These are phyloP conservation scores for Ennomos erosarius DNA, from an alignment of 2,888 invertebrate genomes.

Conservation along the genomic window DNA sequence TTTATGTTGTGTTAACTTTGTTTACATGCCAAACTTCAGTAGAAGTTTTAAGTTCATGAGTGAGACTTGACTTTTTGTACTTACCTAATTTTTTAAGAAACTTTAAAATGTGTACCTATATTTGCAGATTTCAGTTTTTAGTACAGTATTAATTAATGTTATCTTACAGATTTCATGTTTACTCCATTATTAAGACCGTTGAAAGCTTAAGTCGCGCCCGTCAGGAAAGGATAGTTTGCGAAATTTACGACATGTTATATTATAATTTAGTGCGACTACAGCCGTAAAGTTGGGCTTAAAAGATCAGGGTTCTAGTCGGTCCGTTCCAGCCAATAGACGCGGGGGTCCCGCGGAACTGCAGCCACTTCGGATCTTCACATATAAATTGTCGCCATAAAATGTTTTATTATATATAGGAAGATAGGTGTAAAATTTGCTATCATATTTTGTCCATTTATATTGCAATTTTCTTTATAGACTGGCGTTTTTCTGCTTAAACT, in stretches of 20 bases:
- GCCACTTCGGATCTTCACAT: conserved; percentile 34
- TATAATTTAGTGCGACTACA: conserved; percentile 80
- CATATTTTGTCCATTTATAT: not conserved
- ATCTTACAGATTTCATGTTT: conserved; percentile 3
- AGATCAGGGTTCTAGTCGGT: conserved; percentile 61
- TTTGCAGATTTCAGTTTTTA: no score
- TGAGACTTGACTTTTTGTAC: no score
- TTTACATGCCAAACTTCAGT: no score
- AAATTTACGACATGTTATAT: conserved; percentile 84
- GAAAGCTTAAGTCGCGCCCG: conserved; percentile 66
- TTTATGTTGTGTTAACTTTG: no score
- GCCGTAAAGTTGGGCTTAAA: conserved; percentile 81
- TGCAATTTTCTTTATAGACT: not conserved
- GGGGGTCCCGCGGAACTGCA: conserved; percentile 32
- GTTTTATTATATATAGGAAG: conserved; percentile 15
- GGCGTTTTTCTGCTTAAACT: no score
- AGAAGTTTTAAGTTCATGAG: no score
- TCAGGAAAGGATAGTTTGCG: conserved; percentile 77
- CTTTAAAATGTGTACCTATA: no score
- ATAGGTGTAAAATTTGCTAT: conserved; percentile 6
- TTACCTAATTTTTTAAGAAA: no score
- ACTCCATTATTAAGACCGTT: conserved; percentile 49
- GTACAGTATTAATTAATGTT: not conserved
- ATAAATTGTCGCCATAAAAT: conserved; percentile 37
- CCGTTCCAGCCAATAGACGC: conserved; percentile 42